These are phyloP conservation scores for Megalops cyprinoides DNA, from an alignment of 2,797 vertebrate species.

Conservation along the genomic window DNA sequence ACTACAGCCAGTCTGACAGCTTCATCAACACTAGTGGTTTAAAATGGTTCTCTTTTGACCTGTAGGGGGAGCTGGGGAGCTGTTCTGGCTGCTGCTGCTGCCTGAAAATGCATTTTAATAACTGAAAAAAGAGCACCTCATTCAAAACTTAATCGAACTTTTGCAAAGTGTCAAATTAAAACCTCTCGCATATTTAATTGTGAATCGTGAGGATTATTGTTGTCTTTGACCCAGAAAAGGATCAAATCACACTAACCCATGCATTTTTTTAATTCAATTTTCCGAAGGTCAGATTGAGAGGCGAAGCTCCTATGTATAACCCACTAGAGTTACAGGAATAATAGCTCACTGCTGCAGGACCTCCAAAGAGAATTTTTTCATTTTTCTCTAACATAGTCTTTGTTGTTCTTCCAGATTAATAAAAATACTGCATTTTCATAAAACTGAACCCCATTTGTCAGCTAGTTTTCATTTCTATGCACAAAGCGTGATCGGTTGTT, in stretches of 20 bases:
- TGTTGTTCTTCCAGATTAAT: conserved; percentile 21
- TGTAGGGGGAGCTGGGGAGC: background rate
- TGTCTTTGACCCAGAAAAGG: conserved; percentile 28
- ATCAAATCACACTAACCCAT: background rate
- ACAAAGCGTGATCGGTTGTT: background rate
- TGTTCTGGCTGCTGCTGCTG: conserved; percentile 18
- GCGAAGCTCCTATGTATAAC: background rate
- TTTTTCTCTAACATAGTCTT: conserved; percentile 20
- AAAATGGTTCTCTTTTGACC: background rate
- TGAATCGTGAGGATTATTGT: conserved; percentile 34
- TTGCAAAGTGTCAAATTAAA: conserved; percentile 26
- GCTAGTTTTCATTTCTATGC: background rate
- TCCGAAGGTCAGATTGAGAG: background rate
- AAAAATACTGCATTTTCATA: conserved; percentile 31
- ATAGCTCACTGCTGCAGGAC: conserved; percentile 5
- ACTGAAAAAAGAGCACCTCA: background rate
- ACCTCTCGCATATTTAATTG: conserved; percentile 24
- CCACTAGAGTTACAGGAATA: background rate
- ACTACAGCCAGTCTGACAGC: background rate
- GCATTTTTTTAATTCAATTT: background rate
- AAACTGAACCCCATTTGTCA: background rate
- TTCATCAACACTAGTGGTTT: background rate
- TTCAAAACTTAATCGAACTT: conserved; percentile 25
- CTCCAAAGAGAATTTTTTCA: background rate
- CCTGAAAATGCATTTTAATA: conserved; percentile 23